Conservation (phyloP, 1,140 invertebrate species). For the Drosophila lini region DNA sequence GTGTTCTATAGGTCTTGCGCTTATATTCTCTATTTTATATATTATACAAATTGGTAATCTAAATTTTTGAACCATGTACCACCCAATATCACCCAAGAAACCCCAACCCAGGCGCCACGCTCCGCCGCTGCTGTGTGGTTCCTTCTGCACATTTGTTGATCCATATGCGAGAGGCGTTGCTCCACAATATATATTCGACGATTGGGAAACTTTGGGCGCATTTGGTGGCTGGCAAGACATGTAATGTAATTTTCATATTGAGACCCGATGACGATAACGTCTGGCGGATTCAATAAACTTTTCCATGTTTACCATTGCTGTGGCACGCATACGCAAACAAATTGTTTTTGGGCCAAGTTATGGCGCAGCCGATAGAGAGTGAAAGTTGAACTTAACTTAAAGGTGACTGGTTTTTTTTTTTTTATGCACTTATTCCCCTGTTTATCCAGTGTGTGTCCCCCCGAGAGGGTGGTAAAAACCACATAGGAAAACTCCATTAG, state of each 20-base stretch:
- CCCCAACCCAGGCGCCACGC: background rate
- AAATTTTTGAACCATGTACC: background rate
- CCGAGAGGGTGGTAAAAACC: background rate
- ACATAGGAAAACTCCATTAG: conserved; percentile 43
- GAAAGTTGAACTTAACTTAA: conserved; percentile 21
- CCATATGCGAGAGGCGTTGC: conserved; percentile 30
- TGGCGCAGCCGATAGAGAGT: conserved; percentile 21
- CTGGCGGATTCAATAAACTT: conserved; percentile 68
- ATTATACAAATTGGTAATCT: too few relatives aligned
- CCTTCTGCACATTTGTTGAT: conserved; percentile 51
- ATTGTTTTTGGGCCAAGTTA: conserved; percentile 35
- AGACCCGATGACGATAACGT: conserved; percentile 49
- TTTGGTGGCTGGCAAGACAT: conserved; percentile 45
- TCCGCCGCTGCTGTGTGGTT: conserved; percentile 22
- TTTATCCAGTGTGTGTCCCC: conserved; percentile 4
- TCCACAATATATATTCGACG: conserved; percentile 28
- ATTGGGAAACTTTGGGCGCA: conserved; percentile 53
- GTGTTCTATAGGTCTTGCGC: too few relatives aligned
- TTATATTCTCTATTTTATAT: background rate
- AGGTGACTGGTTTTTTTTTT: conserved; percentile 14
- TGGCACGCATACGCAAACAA: conserved; percentile 38
- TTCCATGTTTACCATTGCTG: conserved; percentile 64
- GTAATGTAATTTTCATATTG: conserved; percentile 59
- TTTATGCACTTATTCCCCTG: background rate
- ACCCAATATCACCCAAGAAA: background rate